Conservation (phyloP, 2,888 invertebrate genomes). For the Agrochola macilenta region DNA sequence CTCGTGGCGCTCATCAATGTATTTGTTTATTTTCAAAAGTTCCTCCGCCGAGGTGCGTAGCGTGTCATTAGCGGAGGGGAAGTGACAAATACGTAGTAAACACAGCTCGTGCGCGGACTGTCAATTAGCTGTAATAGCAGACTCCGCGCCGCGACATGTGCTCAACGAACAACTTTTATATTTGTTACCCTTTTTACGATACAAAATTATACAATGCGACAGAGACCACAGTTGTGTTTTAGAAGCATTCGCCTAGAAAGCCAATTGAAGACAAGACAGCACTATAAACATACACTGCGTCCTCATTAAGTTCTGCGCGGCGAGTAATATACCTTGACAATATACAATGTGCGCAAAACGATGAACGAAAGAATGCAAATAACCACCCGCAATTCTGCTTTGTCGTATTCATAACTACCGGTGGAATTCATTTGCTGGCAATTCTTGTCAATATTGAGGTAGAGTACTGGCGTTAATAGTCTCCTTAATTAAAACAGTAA, state of each 20-base stretch:
- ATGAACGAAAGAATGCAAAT: slow-evolving; percentile 53
- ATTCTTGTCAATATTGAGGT: slow-evolving; percentile 64
- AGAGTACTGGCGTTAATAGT: slow-evolving; percentile 61
- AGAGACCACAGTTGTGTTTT: slow-evolving; percentile 45
- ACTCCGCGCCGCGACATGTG: slow-evolving; percentile 83
- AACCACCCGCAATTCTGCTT: slow-evolving; percentile 25
- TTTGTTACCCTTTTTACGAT: slow-evolving; percentile 85
- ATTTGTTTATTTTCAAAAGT: slow-evolving; percentile 81
- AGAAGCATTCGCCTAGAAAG: slow-evolving; percentile 56
- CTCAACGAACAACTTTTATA: slow-evolving; percentile 81
- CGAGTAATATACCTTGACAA: slow-evolving; percentile 29
- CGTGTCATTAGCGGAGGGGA: slow-evolving; percentile 84
- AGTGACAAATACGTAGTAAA: slow-evolving; percentile 88
- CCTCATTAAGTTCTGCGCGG: slow-evolving; percentile 46
- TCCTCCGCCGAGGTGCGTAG: slow-evolving; percentile 73
- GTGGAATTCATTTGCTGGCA: slow-evolving; percentile 54
- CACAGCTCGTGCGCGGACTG: slow-evolving; percentile 82
- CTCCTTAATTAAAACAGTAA: slow-evolving; percentile 67
- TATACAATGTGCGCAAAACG: slow-evolving; percentile 44
- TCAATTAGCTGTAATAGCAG: slow-evolving; percentile 87
- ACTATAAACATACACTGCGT: slow-evolving; percentile 40
- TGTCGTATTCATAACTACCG: slow-evolving; percentile 43
- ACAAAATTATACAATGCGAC: slow-evolving; percentile 79
- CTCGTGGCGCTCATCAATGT: slow-evolving; percentile 62
- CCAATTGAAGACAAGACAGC: slow-evolving; percentile 38